Percentiles rank a stretch among this genome's conserved stretches.
phyloP scores from a whole-genome alignment of 2,113 vertebrate genomes.

The Otolemur garnettii region DNA sequence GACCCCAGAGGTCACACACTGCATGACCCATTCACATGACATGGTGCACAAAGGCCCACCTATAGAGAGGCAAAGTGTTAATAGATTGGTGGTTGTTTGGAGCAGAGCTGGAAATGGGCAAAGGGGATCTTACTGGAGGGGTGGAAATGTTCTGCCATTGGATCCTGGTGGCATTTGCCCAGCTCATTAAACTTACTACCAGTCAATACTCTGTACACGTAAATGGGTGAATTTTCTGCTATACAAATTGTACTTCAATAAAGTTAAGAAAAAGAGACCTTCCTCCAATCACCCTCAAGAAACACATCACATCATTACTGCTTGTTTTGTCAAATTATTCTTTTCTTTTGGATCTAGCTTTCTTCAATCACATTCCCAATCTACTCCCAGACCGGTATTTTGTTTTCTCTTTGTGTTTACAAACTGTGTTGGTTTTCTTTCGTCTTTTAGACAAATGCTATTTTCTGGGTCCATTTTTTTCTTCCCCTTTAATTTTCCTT shows the following conservation, averaged over 20 bases:
- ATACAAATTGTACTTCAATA: background rate
- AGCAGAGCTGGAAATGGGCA: background rate
- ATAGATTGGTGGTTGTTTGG: background rate
- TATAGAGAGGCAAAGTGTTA: background rate
- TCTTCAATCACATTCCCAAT: background rate
- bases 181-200: background rate
- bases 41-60: background rate
- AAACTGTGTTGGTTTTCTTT: background rate
- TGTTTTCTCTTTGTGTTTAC: background rate
- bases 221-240: background rate
- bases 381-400: background rate
- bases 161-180: background rate
- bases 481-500: conserved; percentile 31
- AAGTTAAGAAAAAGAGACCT: background rate
- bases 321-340: background rate
- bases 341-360: background rate
- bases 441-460: background rate
- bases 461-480: background rate
- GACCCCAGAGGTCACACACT: background rate
- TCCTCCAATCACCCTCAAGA: background rate
- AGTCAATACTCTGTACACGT: background rate
- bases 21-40: background rate
- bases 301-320: background rate
- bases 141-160: background rate
- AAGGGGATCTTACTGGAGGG: background rate